Conservation (phyloP, 2,888 invertebrate genomes). For the Ormyrus nitidulus region DNA sequence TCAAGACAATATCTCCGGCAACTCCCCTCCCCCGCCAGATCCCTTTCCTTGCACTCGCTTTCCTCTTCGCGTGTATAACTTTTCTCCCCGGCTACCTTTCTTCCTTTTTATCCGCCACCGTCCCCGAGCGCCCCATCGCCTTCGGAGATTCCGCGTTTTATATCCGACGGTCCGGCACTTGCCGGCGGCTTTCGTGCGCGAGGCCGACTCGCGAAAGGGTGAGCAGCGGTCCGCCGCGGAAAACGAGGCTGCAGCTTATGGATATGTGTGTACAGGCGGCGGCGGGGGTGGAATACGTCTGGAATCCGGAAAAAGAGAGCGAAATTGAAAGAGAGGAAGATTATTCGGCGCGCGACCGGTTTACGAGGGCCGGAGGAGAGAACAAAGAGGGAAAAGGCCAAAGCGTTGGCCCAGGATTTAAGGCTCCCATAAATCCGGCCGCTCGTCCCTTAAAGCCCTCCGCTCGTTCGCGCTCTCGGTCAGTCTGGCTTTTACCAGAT, state of each 20-base stretch:
- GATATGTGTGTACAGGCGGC: not conserved
- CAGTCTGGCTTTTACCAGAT: constrained; percentile 70
- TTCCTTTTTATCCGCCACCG: not conserved
- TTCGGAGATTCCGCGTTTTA: constrained; percentile 20
- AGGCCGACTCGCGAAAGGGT: not conserved
- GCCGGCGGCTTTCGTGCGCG: constrained; percentile 14
- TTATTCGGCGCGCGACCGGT: constrained; percentile 26
- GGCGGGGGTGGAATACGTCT: constrained; percentile 7
- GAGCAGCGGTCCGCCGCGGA: not conserved
- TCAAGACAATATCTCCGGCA: constrained; percentile 11
- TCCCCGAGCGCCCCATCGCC: constrained; percentile 3
- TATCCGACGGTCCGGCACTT: constrained; percentile 9
- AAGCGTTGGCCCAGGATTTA: constrained; percentile 65
- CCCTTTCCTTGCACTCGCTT: not conserved
- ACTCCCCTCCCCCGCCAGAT: not conserved
- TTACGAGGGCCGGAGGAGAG: constrained; percentile 42
- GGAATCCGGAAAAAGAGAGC: not conserved
- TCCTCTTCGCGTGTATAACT: not conserved
- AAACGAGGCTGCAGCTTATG: not conserved
- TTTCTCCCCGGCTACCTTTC: not conserved
- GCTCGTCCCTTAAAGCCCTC: constrained; percentile 67
- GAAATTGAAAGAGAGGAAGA: constrained; percentile 46
- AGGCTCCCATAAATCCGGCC: constrained; percentile 70
- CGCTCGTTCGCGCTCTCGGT: constrained; percentile 55
- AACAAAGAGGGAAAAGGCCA: constrained; percentile 55